Evolutionary conservation across 2,797 vertebrate genomes (phyloP), one percentile per base, ranked within the genome.

Genomic region (Nannoperca obscura): DNA sequence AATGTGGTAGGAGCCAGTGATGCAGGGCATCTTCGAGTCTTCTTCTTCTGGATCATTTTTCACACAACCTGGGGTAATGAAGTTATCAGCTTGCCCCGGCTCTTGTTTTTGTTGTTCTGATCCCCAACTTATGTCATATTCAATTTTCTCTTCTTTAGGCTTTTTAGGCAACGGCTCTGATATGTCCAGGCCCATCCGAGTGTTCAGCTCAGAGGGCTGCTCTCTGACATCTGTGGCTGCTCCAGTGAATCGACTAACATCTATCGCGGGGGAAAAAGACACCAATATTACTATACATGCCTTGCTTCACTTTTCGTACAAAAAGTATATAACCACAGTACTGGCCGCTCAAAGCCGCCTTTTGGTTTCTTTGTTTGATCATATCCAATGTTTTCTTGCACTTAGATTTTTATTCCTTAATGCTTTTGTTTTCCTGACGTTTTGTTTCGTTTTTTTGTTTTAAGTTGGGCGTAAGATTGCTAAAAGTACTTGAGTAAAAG

Each of bases 111-210:
- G 52, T 30, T 72, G 34, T 49, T 74, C 59, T 58, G 27, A 24
- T 32, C 4, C 46, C 14, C 0, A 63, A 17, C n/a, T 50, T 71
- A 85, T 74, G 2, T 58, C 74, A 55, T 2, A 70, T 38, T 89
- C 86, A 60, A 8, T 59, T 65, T 47, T 14, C 62, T 90, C 88
- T 50, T 81, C 79, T 78, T 89, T 92, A 1, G 57, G 60, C 59
- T 11, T 50, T 53, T 38, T 54, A 4, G 10, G 19, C 22, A 42
- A 1, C 0, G 40, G 76, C 38, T 80, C 62, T 11, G 61, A 44
- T 27, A 27, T 44, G 40, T 50, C 54, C 38, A 7, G 2, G 1
- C 49, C 27, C 13, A 19, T 0, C 6, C 0, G 17, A 13, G 30
- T 14, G 27, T 15, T 69, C 1, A 27, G 20, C 47, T 75, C 70